Evolutionary conservation across 2,888 invertebrate genomes (phyloP), one percentile per base, ranked within the genome.

Genomic region (Nephrotoma guestfalica): DNA sequence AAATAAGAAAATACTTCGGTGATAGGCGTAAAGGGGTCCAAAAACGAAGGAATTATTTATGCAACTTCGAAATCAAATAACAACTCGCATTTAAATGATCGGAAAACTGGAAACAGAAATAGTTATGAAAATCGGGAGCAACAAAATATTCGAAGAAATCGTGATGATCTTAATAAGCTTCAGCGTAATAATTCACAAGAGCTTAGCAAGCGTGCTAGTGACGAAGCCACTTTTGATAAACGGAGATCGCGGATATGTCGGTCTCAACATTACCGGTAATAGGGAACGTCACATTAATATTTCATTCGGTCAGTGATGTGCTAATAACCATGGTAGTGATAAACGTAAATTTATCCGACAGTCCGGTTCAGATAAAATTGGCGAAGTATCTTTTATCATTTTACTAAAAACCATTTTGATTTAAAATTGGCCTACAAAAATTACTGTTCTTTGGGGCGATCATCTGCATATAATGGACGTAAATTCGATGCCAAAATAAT

Each of bases 321-420:
- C 89, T 87, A 90, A 90, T 87, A 90, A 90, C 15, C 90, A 89
- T 86, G 92, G 92, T 86, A 92, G 93, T 90, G 96, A 97, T 88
- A 97, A 97, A 92, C 94, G 98, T 86, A 98, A 98, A 93, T 98
- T 96, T 91, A 98, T 98, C 92, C 94, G 98, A 89, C 96, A 98
- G 91, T 98, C 98, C 89, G 98, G 98, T 89, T 97, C 97, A 87
- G 98, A 98, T 92, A 97, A 96, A 93, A 98, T 97, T 90, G 98
- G 98, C 90, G 95, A 30, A 30, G 30, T 30, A 2, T 30, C 2
- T 30, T 1, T 30, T 30, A 2, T 30, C 30, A 30, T n/a, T n/a
- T n/a, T 30, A 30, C 0, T 30, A 1, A 30, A 30, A 30, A 30
- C 0, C 30, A 30, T 1, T 30, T 30, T 30, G 30, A 30, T 1